Evolutionary conservation across 2,797 vertebrate genomes (phyloP).

Genomic region (Cuniculus paca): DNA sequence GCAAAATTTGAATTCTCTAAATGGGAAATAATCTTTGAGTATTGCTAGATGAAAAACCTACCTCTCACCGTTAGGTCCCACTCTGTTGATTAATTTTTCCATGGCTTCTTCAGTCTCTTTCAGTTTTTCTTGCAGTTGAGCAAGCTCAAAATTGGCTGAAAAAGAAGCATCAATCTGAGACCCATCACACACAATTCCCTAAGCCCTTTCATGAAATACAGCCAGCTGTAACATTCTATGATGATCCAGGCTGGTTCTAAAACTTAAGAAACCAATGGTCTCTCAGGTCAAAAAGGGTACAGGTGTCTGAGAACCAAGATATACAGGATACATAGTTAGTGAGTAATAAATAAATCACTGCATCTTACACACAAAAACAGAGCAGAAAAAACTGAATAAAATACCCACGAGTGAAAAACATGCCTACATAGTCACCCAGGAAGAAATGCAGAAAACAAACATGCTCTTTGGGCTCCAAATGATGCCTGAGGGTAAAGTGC

Average conservation of each 20-base stretch:
- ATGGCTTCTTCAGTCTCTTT: constrained; percentile 96
- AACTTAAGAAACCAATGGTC: constrained; percentile 24
- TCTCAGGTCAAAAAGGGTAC: constrained; percentile 46
- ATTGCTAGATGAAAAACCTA: constrained; percentile 83
- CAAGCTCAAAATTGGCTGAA: constrained; percentile 95
- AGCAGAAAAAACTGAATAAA: constrained; percentile 30
- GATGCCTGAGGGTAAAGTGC: background rate
- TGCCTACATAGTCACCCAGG: background rate
- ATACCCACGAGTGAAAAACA: background rate
- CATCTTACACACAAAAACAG: background rate
- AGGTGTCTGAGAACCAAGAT: background rate
- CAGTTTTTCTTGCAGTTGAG: constrained; percentile 97
- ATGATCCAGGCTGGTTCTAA: constrained; percentile 52
- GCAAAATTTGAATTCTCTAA: constrained; percentile 51
- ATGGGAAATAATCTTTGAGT: constrained; percentile 48
- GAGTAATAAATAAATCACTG: background rate
- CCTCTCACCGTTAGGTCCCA: constrained; percentile 93
- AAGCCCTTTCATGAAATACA: constrained; percentile 34
- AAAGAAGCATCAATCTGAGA: constrained; percentile 79
- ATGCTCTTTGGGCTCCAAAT: background rate
- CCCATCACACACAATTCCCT: constrained; percentile 26
- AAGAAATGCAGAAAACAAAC: constrained; percentile 24
- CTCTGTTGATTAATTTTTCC: constrained; percentile 95
- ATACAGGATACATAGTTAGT: constrained; percentile 38
- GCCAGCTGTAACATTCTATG: background rate